These are phyloP conservation scores for Eciton burchellii DNA, from an alignment of 1,140 invertebrate genomes.

Conservation along the genomic window DNA sequence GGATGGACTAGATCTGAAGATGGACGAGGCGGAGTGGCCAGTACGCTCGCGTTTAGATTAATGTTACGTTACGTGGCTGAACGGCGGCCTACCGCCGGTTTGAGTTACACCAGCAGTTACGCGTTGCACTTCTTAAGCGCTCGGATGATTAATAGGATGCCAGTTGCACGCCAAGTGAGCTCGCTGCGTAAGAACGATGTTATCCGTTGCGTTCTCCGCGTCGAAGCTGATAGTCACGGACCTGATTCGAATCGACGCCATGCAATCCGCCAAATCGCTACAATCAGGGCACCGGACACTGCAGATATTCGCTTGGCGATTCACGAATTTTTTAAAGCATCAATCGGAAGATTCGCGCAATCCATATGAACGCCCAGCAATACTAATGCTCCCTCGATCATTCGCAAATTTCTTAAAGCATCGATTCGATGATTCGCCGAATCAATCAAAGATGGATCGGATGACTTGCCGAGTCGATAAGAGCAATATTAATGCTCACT, in stretches of 20 bases:
- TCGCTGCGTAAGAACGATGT: conserved; percentile 41
- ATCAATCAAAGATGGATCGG: too few relatives aligned
- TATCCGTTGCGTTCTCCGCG: background rate
- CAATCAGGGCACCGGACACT: too few relatives aligned
- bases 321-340: too few relatives aligned
- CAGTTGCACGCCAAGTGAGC: conserved; percentile 10
- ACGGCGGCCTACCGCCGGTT: conserved; percentile 31
- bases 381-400: too few relatives aligned
- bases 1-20: conserved; percentile 39
- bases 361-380: too few relatives aligned
- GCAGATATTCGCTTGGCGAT: too few relatives aligned
- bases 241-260: conserved; percentile 3
- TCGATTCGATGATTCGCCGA: too few relatives aligned
- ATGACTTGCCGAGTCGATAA: too few relatives aligned
- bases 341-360: too few relatives aligned
- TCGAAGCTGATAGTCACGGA: conserved; percentile 3
- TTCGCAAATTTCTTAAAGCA: too few relatives aligned
- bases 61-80: conserved; percentile 19
- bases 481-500: too few relatives aligned
- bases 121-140: conserved; percentile 59
- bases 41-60: conserved; percentile 45
- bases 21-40: conserved; percentile 4
- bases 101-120: conserved; percentile 56
- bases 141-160: conserved; percentile 54
- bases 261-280: too few relatives aligned